Evolutionary conservation across 2,888 invertebrate species (phyloP), one percentile per base, ranked within the genome.

Genomic region (Anaspis maculata): DNA sequence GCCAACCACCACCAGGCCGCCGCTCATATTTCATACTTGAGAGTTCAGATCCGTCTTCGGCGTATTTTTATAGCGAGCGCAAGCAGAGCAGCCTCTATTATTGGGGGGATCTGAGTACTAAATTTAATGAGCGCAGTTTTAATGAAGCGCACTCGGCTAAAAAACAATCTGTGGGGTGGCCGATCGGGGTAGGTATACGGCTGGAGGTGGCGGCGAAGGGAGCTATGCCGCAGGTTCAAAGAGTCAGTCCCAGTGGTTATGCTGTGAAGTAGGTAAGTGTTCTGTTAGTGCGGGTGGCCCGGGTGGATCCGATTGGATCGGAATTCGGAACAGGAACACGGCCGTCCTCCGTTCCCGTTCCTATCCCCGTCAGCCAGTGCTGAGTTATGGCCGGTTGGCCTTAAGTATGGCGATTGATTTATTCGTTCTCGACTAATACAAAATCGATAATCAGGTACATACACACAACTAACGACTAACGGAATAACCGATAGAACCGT

Each of bases 71-170:
- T 25, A 24, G 23, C 27, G 16, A 21, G 37, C 37, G 11, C 5
- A 19, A 19, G 19, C 5, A 9, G 19, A 9, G 19, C 19, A 23
- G 22, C 28, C 14, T 15, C 28, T 30, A 27, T 31, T 34, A 34
- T 34, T 31, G 36, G 38, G 34, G 42, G 35, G 41, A 46, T 45
- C 44, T 48, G 45, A 46, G 49, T 43, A 48, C 45, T 52, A 42
- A 45, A 49, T 48, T 45, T 49, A 52, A 52, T 51, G 51, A 52
- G 45, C 45, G 41, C 41, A 38, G 44, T 42, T 48, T 49, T 49
- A 49, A 51, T 48, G 49, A 52, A 49, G 52, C 48, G 44, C 39
- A 39, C 28, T 37, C 32, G 21, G 16, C 28, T 33, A 24, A 35
- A 35, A 39, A 35, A 35, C 34, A 35, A 37, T 37, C 32, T 15